A percentile compares a stretch with the other conserved stretches of the same genome.
Conservation (phyloP, 2,113 vertebrate genomes). For the Meles meles region DNA sequence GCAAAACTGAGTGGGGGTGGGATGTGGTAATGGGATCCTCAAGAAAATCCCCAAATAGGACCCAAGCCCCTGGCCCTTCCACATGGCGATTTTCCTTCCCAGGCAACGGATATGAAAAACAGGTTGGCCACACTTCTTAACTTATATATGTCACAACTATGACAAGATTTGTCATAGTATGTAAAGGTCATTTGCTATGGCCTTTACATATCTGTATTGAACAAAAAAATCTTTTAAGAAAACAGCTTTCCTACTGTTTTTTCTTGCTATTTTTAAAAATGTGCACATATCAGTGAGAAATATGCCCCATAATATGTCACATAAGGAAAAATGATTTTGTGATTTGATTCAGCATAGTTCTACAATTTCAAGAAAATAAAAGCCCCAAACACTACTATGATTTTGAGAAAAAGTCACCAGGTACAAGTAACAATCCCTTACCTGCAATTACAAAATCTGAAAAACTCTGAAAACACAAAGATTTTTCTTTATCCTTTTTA, state of each 20-base stretch:
- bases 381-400: not conserved
- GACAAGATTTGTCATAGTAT: too few relatives aligned
- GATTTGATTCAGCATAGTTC: not conserved
- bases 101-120: not conserved
- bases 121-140: not conserved
- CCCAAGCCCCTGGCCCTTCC: not conserved
- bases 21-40: not conserved
- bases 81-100: not conserved
- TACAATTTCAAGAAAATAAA: constrained; percentile 7
- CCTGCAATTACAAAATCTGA: not conserved
- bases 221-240: not conserved
- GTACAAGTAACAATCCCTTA: not conserved
- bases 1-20: not conserved
- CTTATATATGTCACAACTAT: not conserved
- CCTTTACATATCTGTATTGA: not conserved
- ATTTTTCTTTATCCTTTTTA: not conserved
- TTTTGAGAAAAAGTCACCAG: not conserved
- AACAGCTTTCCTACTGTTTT: not conserved
- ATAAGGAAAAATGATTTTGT: not conserved
- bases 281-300: not conserved
- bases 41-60: not conserved
- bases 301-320: not conserved
- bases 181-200: too few relatives aligned
- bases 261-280: not conserved
- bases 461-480: not conserved